A percentile compares a stretch with the other conserved stretches of the same genome.
phyloP scores from a whole-genome alignment of 2,113 vertebrate genomes.

The Stigmatopora argus region DNA sequence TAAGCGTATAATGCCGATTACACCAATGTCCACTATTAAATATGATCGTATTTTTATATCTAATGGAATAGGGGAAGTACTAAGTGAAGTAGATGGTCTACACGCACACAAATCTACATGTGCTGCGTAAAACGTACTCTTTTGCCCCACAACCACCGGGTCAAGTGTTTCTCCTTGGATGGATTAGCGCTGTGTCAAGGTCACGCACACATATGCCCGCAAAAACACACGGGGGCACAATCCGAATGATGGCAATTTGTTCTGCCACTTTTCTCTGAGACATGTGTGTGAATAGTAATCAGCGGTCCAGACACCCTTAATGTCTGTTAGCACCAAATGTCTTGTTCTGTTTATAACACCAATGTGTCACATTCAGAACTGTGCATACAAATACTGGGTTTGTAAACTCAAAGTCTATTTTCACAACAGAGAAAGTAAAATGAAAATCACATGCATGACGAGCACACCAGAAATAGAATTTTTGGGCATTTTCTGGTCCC shows the following conservation, averaged over 20 bases:
- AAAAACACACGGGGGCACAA: slow-evolving; percentile 9
- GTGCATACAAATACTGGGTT: background rate
- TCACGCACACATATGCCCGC: slow-evolving; percentile 7
- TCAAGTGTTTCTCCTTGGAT: slow-evolving; percentile 49
- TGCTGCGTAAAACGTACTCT: slow-evolving; percentile 34
- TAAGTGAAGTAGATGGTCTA: background rate
- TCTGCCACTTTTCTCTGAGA: slow-evolving; percentile 52
- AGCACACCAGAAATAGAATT: too few species aligned
- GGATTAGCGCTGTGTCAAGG: slow-evolving; percentile 49
- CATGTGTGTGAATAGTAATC: slow-evolving; percentile 56
- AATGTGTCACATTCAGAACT: background rate
- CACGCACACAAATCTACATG: slow-evolving; percentile 21
- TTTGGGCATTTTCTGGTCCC: too few species aligned
- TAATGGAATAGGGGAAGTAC: too few species aligned
- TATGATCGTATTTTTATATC: background rate
- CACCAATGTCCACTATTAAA: too few species aligned
- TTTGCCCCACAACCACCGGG: slow-evolving; percentile 38
- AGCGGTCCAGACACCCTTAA: slow-evolving; percentile 38
- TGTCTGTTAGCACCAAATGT: background rate
- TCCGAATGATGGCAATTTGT: slow-evolving; percentile 55
- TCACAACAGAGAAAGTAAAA: background rate
- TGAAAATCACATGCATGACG: background rate
- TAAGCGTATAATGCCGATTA: too few species aligned
- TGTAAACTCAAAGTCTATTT: background rate
- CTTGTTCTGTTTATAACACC: background rate